These are phyloP conservation scores for Scaptomyza flava DNA, from an alignment of 2,888 invertebrate species.

Conservation along the genomic window DNA sequence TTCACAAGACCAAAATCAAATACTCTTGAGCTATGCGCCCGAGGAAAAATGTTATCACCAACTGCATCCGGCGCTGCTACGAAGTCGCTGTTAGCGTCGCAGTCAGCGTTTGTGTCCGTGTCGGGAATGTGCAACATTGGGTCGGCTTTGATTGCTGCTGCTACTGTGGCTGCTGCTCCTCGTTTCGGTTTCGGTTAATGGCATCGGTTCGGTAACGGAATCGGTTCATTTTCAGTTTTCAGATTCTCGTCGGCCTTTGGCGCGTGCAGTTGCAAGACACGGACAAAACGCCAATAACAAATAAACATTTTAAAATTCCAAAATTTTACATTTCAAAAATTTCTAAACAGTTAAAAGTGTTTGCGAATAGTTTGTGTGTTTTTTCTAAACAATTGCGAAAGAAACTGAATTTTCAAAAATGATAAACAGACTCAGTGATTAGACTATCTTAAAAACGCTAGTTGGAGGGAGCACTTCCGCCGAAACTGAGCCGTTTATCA, in stretches of 20 bases:
- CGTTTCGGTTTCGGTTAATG: slow-evolving; percentile 8
- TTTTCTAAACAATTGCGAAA: slow-evolving; percentile 43
- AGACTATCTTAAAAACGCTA: slow-evolving; percentile 22
- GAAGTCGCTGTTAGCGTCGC: slow-evolving; percentile 13
- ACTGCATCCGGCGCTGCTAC: slow-evolving; percentile 71
- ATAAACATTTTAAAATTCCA: slow-evolving; percentile 1
- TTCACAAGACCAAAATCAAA: slow-evolving; percentile 40
- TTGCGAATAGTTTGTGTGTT: slow-evolving; percentile 28
- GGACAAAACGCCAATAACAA: slow-evolving; percentile 7
- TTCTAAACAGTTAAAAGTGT: slow-evolving; percentile 4
- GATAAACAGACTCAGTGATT: slow-evolving; percentile 30
- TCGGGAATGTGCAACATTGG: slow-evolving; percentile 19
- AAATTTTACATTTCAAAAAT: slow-evolving; percentile 22
- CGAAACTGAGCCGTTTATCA: not conserved
- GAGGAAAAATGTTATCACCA: slow-evolving; percentile 77
- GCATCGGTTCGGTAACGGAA: slow-evolving; percentile 29
- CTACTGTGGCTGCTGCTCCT: slow-evolving; percentile 3
- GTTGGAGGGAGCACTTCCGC: slow-evolving; percentile 31
- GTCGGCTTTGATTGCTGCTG: slow-evolving; percentile 15
- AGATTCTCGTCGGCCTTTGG: slow-evolving; percentile 76
- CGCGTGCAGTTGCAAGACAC: slow-evolving; percentile 68
- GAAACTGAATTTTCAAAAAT: not conserved
- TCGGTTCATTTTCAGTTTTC: slow-evolving; percentile 51
- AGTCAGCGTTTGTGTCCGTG: slow-evolving; percentile 12
- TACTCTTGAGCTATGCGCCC: slow-evolving; percentile 43